Conservation (phyloP, 2,888 invertebrate species). For the Troides aeacus region DNA sequence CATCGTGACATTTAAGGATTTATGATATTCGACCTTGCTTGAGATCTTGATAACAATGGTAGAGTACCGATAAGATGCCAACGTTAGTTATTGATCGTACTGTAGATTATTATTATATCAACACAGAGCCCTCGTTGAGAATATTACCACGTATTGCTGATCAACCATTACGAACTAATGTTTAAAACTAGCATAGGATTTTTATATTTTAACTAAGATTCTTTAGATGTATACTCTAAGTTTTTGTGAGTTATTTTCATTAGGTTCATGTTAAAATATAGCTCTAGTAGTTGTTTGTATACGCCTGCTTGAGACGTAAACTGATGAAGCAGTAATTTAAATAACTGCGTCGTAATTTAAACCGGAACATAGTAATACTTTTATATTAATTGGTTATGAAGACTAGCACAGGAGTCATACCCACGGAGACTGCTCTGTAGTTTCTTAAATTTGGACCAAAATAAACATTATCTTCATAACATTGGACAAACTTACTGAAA, state of each 20-base stretch:
- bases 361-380: background rate
- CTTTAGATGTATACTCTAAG: too few relatives aligned
- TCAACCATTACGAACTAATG: too few relatives aligned
- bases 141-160: background rate
- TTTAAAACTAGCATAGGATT: too few relatives aligned
- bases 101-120: slow-evolving; percentile 5
- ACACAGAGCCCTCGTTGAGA: slow-evolving; percentile 17
- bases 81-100: slow-evolving; percentile 20
- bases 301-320: background rate
- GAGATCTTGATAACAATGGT: slow-evolving; percentile 39
- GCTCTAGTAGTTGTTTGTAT: background rate
- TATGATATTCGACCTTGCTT: slow-evolving; percentile 35
- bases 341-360: background rate
- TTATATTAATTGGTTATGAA: background rate
- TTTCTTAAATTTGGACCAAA: background rate
- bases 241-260: too few relatives aligned
- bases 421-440: background rate
- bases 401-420: background rate
- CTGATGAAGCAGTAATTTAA: background rate
- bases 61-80: slow-evolving; percentile 17
- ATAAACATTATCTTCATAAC: background rate
- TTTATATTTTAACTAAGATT: too few relatives aligned
- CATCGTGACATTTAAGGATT: slow-evolving; percentile 22
- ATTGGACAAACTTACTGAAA: background rate
- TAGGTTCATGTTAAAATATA: too few relatives aligned